phyloP scores from a whole-genome alignment of 2,797 vertebrate species.

The Gymnoscopelus braueri region DNA sequence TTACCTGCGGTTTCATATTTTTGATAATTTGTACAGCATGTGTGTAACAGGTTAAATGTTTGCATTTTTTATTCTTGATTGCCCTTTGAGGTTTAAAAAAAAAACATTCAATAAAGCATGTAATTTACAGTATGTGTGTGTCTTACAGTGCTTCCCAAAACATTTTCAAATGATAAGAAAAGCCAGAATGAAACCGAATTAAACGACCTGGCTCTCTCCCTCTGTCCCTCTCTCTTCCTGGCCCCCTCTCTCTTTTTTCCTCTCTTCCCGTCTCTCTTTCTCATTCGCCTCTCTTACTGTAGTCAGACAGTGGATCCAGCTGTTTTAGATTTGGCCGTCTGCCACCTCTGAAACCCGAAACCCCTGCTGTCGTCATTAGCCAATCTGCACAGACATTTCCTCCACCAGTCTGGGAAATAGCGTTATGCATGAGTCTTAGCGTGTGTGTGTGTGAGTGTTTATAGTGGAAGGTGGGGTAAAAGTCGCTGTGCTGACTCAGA shows the following conservation, averaged over 20 bases:
- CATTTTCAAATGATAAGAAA: too few relatives aligned
- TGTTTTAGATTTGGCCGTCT: constrained; percentile 10
- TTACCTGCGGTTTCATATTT: too few relatives aligned
- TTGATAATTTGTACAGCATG: too few relatives aligned
- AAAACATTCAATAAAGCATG: too few relatives aligned
- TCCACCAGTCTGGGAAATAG: constrained; percentile 21
- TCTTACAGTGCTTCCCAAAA: too few relatives aligned
- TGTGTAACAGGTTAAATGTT: too few relatives aligned
- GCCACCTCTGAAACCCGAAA: not conserved
- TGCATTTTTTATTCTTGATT: too few relatives aligned
- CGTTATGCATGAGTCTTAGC: not conserved
- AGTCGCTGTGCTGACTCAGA: constrained; percentile 32
- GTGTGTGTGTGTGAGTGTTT: constrained; percentile 13
- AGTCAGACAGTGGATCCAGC: not conserved
- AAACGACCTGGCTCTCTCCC: too few relatives aligned
- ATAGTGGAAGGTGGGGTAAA: not conserved
- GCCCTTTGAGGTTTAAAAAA: too few relatives aligned
- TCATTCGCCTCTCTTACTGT: not conserved
- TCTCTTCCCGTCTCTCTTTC: not conserved
- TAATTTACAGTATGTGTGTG: too few relatives aligned
- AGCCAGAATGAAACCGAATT: too few relatives aligned
- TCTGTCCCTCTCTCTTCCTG: not conserved
- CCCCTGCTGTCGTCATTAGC: not conserved
- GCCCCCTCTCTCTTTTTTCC: not conserved
- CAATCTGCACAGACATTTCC: not conserved